Conservation (phyloP, 2,888 invertebrate genomes). For the Mesochorus sp. region DNA sequence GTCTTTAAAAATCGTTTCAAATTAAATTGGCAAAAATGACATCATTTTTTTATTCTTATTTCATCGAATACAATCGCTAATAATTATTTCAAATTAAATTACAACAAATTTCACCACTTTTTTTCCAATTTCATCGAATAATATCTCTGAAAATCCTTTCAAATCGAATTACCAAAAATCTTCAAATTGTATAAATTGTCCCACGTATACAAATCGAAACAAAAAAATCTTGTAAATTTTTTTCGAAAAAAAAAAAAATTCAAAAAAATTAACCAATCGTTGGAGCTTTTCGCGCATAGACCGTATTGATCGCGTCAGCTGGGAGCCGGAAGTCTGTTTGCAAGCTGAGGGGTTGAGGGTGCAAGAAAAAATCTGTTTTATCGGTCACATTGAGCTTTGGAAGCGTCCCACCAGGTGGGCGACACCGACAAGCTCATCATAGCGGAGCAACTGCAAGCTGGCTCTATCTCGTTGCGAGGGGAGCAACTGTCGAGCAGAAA, state of each 20-base stretch:
- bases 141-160: neutral
- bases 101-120: neutral
- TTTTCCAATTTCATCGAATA: neutral
- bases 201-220: too few relatives aligned
- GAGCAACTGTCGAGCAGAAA: constrained; percentile 15
- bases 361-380: constrained; percentile 53
- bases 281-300: neutral
- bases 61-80: too few relatives aligned
- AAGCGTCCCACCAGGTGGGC: constrained; percentile 27
- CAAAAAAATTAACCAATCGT: neutral
- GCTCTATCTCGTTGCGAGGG: constrained; percentile 38
- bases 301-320: constrained; percentile 49
- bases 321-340: neutral
- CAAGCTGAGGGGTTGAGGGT: neutral
- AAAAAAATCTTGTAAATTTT: neutral
- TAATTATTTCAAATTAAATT: neutral
- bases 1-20: too few relatives aligned
- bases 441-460: neutral
- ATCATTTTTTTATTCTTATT: too few relatives aligned
- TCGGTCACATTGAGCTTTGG: constrained; percentile 34
- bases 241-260: neutral
- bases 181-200: too few relatives aligned
- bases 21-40: too few relatives aligned
- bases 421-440: constrained; percentile 8
- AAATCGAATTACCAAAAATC: neutral